phyloP scores from a whole-genome alignment of 2,113 vertebrate genomes.

The Triplophysa tibetana region DNA sequence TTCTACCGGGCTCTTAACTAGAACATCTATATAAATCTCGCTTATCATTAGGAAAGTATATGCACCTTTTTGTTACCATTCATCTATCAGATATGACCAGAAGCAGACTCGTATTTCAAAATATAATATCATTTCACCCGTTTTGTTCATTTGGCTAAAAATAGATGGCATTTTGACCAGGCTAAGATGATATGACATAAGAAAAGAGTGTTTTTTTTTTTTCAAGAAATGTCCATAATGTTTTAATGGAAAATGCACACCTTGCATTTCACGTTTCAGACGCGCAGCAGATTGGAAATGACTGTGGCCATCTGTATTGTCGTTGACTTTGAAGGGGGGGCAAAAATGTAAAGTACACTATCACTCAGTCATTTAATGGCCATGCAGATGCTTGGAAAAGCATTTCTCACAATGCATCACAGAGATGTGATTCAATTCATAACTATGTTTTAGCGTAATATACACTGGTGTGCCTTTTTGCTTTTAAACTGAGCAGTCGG shows the following conservation, averaged over 20 bases:
- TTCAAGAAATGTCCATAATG: background rate
- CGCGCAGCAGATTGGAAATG: background rate
- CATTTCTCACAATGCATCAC: background rate
- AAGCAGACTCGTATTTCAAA: background rate
- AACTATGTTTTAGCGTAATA: background rate
- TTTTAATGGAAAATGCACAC: background rate
- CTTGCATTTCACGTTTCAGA: background rate
- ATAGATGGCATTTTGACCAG: background rate
- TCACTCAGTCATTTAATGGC: slow-evolving; percentile 14
- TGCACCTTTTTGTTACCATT: background rate
- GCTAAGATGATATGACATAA: background rate
- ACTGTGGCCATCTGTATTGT: slow-evolving; percentile 20
- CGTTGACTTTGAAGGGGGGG: background rate
- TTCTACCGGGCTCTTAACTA: background rate
- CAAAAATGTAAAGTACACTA: background rate
- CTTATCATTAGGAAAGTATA: background rate
- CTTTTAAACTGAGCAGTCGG: background rate
- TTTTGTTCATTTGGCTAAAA: background rate
- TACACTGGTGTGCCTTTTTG: slow-evolving; percentile 6
- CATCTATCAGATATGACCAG: background rate
- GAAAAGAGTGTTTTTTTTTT: slow-evolving; percentile 11
- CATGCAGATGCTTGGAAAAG: background rate
- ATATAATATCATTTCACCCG: background rate
- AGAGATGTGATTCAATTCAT: background rate
- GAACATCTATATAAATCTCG: background rate